Evolutionary conservation across 2,888 invertebrate genomes (phyloP), one percentile per base, ranked within the genome.

Genomic region (Gymnocheta viridis): DNA sequence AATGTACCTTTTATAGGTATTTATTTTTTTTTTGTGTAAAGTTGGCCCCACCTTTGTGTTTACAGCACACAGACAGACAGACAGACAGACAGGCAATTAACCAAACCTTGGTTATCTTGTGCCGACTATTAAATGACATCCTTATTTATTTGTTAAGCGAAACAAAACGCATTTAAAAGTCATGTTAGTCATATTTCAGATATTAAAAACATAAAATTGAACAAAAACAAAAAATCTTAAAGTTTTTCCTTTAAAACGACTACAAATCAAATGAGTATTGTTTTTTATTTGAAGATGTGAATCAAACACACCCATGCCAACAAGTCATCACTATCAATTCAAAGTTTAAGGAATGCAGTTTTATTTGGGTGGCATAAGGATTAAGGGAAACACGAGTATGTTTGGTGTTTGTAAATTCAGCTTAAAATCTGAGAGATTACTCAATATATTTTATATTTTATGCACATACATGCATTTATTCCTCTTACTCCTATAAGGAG

Each of bases 131-230:
- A 54, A 80, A 73, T 73, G 66, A 66, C 73, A 67, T 80, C 73
- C 80, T 67, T 80, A 49, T 80, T 60, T 73, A 67, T 29, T 54
- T 76, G 56, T 49, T 47, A 54, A 54, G 54, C 67, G 22, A 32
- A 64, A 47, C 35, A 19, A 49, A 56, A 54, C 29, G 29, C 19
- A 49, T 62, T 70, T 54, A 24, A 64, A 72, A 27, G 14, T 72
- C 54, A 38, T 56, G 72, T 79, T 79, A 79, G 79, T 80, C 73
- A 80, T 73, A 67, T 64, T 67, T 60, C 29, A 58, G n/a, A 66
- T 66, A 73, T 60, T 67, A 73, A 73, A 73, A 80, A 67, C 73
- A 67, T 73, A 73, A 66, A 80, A 44, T 56, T 72, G 35, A 10
- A 79, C 14, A 66, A 27, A 72, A 47, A 14, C 41, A 29, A 29